Evolutionary conservation across 2,888 invertebrate species (phyloP).

Genomic region (Apotomis turbidana): DNA sequence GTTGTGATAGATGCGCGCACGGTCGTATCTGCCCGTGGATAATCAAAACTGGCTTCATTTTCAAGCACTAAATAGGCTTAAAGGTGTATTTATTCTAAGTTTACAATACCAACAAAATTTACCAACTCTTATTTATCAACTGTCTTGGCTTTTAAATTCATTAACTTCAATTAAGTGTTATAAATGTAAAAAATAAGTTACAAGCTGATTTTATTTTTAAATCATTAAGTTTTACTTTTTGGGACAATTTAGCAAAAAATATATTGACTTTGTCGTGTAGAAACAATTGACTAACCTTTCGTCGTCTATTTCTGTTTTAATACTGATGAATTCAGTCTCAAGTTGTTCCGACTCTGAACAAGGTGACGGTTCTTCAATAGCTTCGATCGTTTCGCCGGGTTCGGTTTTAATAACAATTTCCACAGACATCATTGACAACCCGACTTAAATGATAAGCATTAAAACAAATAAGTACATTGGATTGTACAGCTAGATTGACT

Average conservation of each 20-base stretch:
- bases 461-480: neutral
- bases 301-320: constrained; percentile 45
- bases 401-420: constrained; percentile 22
- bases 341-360: neutral
- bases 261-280: neutral
- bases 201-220: too few species aligned
- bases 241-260: neutral
- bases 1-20: too few species aligned
- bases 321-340: constrained; percentile 44
- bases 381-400: constrained; percentile 31
- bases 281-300: constrained; percentile 40
- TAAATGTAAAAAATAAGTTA: too few species aligned
- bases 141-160: too few species aligned
- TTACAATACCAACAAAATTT: too few species aligned
- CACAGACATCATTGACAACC: constrained; percentile 17
- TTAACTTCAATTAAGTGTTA: too few species aligned
- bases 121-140: too few species aligned
- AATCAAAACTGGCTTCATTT: too few species aligned
- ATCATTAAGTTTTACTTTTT: neutral
- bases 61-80: too few species aligned
- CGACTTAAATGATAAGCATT: neutral
- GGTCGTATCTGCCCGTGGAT: too few species aligned
- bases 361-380: constrained; percentile 22
- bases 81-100: too few species aligned
- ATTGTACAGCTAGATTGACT: neutral